Conservation (phyloP, 2,113 vertebrate species). For the Pycnonotus jocosus region DNA sequence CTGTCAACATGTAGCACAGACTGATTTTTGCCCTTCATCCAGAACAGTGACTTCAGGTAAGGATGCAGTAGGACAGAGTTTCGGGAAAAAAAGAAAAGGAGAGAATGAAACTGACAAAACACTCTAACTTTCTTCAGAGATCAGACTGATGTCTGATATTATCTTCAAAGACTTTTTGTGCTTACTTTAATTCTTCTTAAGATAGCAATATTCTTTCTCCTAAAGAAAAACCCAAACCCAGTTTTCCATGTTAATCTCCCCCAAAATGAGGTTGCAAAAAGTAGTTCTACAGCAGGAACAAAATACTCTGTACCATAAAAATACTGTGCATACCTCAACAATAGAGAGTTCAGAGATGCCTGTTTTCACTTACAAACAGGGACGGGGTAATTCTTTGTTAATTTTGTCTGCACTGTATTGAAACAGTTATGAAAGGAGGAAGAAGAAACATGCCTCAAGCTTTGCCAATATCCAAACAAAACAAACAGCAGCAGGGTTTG, state of each 20-base stretch:
- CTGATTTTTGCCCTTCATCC: neutral
- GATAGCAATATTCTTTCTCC: neutral
- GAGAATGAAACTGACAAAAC: neutral
- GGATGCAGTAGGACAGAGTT: neutral
- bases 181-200: neutral
- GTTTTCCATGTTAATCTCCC: neutral
- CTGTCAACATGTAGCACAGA: neutral
- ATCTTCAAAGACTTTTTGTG: neutral
- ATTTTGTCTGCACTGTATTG: constrained; percentile 32
- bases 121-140: neutral
- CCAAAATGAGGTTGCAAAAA: neutral
- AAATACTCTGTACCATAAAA: neutral
- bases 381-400: constrained; percentile 21
- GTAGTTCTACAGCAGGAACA: neutral
- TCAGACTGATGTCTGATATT: neutral
- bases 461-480: constrained; percentile 52
- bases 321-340: neutral
- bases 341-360: neutral
- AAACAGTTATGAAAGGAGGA: constrained; percentile 19
- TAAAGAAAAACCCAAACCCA: neutral
- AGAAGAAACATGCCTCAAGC: neutral
- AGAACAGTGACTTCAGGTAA: neutral
- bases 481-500: constrained; percentile 59
- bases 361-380: constrained; percentile 23
- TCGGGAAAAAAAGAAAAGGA: neutral